Evolutionary conservation across 2,113 vertebrate species (phyloP).

Genomic region (Accipiter cooperii): DNA sequence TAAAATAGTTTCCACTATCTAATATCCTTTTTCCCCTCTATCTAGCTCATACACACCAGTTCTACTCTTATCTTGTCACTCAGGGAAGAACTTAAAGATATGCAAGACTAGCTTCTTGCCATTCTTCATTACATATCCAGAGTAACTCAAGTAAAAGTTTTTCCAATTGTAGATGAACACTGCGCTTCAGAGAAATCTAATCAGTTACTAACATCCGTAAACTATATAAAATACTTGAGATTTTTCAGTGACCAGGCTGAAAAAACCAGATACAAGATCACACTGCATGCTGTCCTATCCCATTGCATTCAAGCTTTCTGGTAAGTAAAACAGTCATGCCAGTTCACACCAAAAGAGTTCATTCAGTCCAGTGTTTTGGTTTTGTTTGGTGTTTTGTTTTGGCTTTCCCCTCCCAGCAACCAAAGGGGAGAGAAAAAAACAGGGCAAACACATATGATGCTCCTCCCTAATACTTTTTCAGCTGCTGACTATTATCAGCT

Average conservation of each 20-base stretch:
- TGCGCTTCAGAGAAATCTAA: neutral
- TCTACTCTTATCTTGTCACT: neutral
- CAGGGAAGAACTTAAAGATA: neutral
- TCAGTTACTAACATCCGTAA: neutral
- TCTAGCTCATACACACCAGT: neutral
- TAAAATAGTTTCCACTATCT: neutral
- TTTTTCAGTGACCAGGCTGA: neutral
- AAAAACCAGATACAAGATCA: neutral
- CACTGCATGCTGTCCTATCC: neutral
- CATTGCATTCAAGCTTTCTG: neutral
- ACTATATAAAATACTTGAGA: neutral
- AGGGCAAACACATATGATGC: neutral
- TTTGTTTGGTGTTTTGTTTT: neutral
- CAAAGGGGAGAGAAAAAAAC: neutral
- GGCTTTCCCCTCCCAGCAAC: neutral
- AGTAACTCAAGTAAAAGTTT: neutral
- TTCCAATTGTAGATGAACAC: neutral
- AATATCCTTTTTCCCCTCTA: neutral
- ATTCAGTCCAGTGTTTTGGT: neutral
- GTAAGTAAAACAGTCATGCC: neutral
- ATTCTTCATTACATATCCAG: neutral
- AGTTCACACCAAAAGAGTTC: neutral
- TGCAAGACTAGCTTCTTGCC: neutral
- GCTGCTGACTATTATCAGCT: neutral
- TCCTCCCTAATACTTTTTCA: neutral